A percentile compares a stretch with the other conserved stretches of the same genome.
Evolutionary conservation across 2,113 vertebrate species (phyloP).

Genomic region (Crotalus helleri): DNA sequence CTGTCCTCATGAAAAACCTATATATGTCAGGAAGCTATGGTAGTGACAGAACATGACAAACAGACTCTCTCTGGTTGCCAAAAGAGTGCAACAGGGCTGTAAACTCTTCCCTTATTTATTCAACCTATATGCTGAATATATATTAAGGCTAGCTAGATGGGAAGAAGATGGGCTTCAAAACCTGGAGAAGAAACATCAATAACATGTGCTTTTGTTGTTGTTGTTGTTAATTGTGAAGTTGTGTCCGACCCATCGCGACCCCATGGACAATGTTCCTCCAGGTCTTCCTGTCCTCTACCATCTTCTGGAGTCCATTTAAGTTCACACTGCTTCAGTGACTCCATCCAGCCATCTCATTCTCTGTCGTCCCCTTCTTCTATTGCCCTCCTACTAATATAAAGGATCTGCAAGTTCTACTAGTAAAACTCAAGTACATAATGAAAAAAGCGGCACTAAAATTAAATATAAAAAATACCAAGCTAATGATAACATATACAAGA

Average conservation of each 20-base stretch:
- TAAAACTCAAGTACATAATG: background rate
- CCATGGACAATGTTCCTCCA: too few relatives aligned
- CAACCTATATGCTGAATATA: background rate
- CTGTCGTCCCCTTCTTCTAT: too few relatives aligned
- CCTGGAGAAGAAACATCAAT: background rate
- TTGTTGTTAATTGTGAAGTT: too few relatives aligned
- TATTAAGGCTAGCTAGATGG: background rate
- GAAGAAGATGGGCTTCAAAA: background rate
- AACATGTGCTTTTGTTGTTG: background rate
- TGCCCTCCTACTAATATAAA: background rate
- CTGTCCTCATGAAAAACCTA: background rate
- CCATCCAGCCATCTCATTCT: too few relatives aligned
- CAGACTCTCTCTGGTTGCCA: background rate
- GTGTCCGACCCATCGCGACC: too few relatives aligned
- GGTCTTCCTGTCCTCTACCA: too few relatives aligned
- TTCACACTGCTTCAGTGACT: too few relatives aligned
- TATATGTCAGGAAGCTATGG: background rate
- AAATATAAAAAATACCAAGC: background rate
- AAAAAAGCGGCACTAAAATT: background rate
- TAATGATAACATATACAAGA: background rate
- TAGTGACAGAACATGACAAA: background rate
- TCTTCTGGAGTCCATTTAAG: too few relatives aligned
- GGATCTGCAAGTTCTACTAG: background rate
- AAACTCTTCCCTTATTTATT: background rate
- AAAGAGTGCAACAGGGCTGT: background rate